phyloP scores from a whole-genome alignment of 2,888 invertebrate genomes.

The Ischnus inquisitorius region DNA sequence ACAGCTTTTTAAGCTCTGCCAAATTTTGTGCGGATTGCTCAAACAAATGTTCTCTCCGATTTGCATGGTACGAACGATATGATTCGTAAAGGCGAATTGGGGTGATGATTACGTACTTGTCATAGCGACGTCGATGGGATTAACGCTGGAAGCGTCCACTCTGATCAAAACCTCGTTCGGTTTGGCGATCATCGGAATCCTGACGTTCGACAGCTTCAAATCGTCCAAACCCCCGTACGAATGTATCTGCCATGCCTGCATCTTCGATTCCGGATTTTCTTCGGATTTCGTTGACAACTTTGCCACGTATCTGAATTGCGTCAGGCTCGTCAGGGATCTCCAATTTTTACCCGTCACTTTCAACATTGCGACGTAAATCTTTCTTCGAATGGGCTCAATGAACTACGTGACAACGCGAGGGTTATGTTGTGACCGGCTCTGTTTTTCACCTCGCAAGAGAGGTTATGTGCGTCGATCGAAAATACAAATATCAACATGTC shows the following conservation, averaged over 20 bases:
- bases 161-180: constrained; percentile 93
- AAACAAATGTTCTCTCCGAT: background rate
- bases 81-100: background rate
- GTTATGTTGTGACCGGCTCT: constrained; percentile 46
- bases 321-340: constrained; percentile 18
- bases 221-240: constrained; percentile 90
- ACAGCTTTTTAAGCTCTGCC: background rate
- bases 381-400: background rate
- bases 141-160: constrained; percentile 94
- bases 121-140: constrained; percentile 96
- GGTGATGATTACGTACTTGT: constrained; percentile 87
- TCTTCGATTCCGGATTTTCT: constrained; percentile 82
- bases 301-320: constrained; percentile 58
- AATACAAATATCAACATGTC: constrained; percentile 17
- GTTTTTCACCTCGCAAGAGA: background rate
- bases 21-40: background rate
- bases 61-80: background rate
- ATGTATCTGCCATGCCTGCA: constrained; percentile 94
- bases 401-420: constrained; percentile 34
- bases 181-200: constrained; percentile 89
- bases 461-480: constrained; percentile 41
- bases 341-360: constrained; percentile 36
- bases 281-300: constrained; percentile 73
- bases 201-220: constrained; percentile 88
- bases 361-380: constrained; percentile 44